Evolutionary conservation across 2,888 invertebrate genomes (phyloP).

Genomic region (Thyatira batis): DNA sequence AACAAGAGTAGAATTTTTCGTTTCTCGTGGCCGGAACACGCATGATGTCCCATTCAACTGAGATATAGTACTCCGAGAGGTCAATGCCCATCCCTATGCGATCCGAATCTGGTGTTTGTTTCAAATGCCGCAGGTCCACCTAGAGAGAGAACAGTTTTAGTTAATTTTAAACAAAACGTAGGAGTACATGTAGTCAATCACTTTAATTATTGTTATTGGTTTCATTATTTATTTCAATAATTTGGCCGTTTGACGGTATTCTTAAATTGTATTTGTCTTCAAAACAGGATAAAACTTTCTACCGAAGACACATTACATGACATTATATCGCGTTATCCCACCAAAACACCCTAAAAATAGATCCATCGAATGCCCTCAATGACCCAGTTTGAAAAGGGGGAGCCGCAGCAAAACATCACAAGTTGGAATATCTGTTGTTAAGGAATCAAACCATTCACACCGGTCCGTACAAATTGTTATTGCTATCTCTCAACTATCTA

Average conservation of each 20-base stretch:
- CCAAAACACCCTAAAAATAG: conserved; percentile 8
- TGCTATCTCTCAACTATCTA: conserved; percentile 47
- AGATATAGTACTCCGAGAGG: conserved; percentile 96
- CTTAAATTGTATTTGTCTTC: no score
- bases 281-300: conserved; percentile 10
- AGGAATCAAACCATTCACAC: conserved; percentile 48
- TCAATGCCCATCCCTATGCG: conserved; percentile 95
- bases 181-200: no score
- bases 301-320: background rate
- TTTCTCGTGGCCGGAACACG: conserved; percentile 94
- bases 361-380: conserved; percentile 13
- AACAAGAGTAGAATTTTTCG: conserved; percentile 97
- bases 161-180: no score
- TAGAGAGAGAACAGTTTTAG: conserved; percentile 66
- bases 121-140: conserved; percentile 95
- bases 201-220: no score
- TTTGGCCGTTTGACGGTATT: no score
- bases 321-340: conserved; percentile 2
- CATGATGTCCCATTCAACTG: conserved; percentile 99
- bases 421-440: conserved; percentile 43
- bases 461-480: conserved; percentile 49
- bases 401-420: conserved; percentile 32
- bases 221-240: no score
- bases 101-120: conserved; percentile 93
- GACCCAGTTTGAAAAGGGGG: conserved; percentile 15